These are phyloP conservation scores for Drosophila putrida DNA, from an alignment of 2,888 invertebrate genomes.

Conservation along the genomic window DNA sequence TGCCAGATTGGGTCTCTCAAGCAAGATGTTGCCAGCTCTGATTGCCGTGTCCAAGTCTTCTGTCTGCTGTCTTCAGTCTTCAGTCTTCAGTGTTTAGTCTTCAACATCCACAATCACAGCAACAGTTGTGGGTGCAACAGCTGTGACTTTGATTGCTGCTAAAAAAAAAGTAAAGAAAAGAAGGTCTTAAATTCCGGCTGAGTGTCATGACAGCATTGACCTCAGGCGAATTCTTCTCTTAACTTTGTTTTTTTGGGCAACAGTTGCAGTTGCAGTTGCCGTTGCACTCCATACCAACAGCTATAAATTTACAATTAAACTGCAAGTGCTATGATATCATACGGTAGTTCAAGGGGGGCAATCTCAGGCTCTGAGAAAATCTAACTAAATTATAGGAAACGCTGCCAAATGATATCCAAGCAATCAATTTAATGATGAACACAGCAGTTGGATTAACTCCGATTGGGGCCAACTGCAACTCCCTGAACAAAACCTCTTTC, in stretches of 20 bases:
- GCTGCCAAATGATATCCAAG: constrained; percentile 45
- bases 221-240: constrained; percentile 55
- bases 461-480: not conserved
- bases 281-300: constrained; percentile 17
- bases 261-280: constrained; percentile 47
- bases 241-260: constrained; percentile 40
- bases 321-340: constrained; percentile 21
- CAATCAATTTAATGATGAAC: constrained; percentile 59
- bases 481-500: too few species aligned
- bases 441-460: constrained; percentile 10
- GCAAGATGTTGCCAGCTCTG: constrained; percentile 63
- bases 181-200: constrained; percentile 38
- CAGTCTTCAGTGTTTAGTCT: constrained; percentile 3
- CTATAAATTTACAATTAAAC: constrained; percentile 47
- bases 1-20: constrained; percentile 40
- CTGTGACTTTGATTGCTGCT: constrained; percentile 53
- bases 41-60: constrained; percentile 43
- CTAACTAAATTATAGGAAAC: constrained; percentile 46
- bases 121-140: constrained; percentile 60
- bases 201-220: constrained; percentile 75
- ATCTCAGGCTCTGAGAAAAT: constrained; percentile 3
- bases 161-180: not conserved
- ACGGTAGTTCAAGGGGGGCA: not conserved
- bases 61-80: constrained; percentile 1
- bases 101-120: not conserved